A percentile compares a stretch with the other conserved stretches of the same genome.
Conservation (phyloP, 2,797 vertebrate genomes). For the Crocidura indochinensis region DNA sequence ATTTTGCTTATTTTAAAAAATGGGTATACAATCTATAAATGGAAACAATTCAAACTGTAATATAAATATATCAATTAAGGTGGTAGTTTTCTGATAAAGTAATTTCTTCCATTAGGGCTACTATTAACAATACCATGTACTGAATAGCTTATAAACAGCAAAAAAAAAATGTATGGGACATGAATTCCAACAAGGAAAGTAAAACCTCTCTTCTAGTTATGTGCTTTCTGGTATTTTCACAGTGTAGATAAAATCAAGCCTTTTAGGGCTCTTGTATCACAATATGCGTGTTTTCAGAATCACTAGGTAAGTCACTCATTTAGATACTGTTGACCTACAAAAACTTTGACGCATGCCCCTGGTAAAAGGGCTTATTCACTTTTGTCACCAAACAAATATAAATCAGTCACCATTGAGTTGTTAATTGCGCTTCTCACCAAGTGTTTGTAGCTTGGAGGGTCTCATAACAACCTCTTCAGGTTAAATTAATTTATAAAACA, state of each 20-base stretch:
- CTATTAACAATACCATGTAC: background rate
- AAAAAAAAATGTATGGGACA: background rate
- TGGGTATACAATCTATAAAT: slow-evolving; percentile 16
- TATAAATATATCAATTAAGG: background rate
- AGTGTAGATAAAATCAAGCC: background rate
- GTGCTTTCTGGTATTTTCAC: background rate
- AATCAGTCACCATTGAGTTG: background rate
- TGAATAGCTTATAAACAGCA: background rate
- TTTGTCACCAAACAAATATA: too few species aligned
- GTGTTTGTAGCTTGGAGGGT: background rate
- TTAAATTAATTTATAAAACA: background rate
- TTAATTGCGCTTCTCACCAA: background rate
- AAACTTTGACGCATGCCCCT: background rate
- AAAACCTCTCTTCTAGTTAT: background rate
- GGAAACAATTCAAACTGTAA: slow-evolving; percentile 34
- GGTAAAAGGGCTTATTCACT: background rate
- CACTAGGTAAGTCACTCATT: background rate
- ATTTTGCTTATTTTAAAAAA: slow-evolving; percentile 26
- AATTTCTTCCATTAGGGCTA: background rate
- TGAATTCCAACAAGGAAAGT: background rate
- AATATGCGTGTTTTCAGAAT: background rate
- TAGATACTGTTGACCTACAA: too few species aligned
- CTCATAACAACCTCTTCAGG: background rate
- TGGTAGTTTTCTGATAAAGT: background rate
- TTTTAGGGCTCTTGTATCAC: background rate